Evolutionary conservation across 2,888 invertebrate genomes (phyloP).

Genomic region (Thyatira batis): DNA sequence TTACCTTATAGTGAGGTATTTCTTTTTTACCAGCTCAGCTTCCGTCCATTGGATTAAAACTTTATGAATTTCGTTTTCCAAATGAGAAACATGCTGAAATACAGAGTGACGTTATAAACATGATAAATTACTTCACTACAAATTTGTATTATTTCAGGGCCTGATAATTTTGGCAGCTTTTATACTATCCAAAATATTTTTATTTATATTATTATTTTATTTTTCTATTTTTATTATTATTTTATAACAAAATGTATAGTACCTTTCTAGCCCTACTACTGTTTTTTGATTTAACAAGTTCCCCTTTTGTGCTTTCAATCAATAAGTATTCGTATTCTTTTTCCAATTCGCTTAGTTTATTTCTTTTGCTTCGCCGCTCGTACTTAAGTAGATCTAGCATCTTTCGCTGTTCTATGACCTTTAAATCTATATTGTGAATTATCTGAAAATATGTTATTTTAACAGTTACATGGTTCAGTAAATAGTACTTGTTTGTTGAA

Average conservation of each 20-base stretch:
- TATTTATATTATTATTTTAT: no score
- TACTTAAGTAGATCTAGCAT: conserved; percentile 88
- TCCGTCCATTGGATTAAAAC: conserved; percentile 92
- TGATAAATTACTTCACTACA: no score
- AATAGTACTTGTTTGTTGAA: no score
- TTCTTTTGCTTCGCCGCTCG: conserved; percentile 84
- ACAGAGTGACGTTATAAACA: no score
- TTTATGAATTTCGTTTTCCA: conserved; percentile 92
- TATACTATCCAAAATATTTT: no score
- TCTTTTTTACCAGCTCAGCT: conserved; percentile 89
- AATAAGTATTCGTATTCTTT: conserved; percentile 83
- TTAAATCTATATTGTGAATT: conserved; percentile 83
- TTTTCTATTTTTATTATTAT: not conserved
- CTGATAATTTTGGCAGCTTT: no score
- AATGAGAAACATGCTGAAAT: conserved; percentile 83
- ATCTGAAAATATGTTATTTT: conserved; percentile 52
- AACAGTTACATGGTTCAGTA: no score
- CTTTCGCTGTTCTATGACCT: conserved; percentile 87
- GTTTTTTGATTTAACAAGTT: conserved; percentile 72
- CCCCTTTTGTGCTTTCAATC: conserved; percentile 81
- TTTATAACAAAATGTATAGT: not conserved
- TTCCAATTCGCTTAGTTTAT: conserved; percentile 80
- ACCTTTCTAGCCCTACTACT: conserved; percentile 86
- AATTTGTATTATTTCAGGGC: no score
- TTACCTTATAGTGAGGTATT: conserved; percentile 87